Conservation (phyloP, 2,113 vertebrate genomes). For the Ceyx melanurus region DNA sequence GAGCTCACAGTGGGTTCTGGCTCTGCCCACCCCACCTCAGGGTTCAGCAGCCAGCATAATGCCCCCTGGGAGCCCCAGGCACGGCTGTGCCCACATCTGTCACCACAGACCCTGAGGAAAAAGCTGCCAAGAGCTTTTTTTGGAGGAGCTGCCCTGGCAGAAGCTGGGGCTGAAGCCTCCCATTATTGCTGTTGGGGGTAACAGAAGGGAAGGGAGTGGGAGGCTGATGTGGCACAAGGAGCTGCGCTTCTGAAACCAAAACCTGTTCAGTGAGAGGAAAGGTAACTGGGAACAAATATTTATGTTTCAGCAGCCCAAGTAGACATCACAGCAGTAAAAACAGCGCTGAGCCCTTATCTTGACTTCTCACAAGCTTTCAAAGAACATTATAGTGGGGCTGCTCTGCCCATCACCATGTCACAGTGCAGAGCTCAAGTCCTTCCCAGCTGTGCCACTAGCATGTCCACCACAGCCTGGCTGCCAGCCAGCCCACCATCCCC, state of each 20-base stretch:
- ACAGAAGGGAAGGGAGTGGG: neutral
- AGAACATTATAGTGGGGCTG: fast-evolving
- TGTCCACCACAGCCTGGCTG: neutral
- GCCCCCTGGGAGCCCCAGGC: neutral
- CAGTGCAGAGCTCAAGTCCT: neutral
- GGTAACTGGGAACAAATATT: neutral
- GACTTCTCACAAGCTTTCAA: neutral
- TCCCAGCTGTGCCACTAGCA: neutral
- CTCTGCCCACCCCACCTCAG: fast-evolving
- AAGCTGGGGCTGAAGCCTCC: neutral
- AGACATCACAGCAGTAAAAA: neutral
- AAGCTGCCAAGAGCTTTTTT: neutral
- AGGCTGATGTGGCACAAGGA: neutral
- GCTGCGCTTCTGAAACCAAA: neutral
- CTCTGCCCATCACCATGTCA: neutral
- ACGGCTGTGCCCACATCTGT: neutral
- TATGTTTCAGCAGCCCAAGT: neutral
- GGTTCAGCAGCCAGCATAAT: neutral
- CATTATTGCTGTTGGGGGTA: neutral
- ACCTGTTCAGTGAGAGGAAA: neutral
- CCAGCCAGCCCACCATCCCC: neutral
- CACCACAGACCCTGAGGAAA: fast-evolving
- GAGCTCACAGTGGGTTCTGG: neutral
- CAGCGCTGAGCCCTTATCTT: neutral
- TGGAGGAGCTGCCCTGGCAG: neutral